Evolutionary conservation across 1,140 invertebrate species (phyloP).

Genomic region (Caligus rogercresseyi): DNA sequence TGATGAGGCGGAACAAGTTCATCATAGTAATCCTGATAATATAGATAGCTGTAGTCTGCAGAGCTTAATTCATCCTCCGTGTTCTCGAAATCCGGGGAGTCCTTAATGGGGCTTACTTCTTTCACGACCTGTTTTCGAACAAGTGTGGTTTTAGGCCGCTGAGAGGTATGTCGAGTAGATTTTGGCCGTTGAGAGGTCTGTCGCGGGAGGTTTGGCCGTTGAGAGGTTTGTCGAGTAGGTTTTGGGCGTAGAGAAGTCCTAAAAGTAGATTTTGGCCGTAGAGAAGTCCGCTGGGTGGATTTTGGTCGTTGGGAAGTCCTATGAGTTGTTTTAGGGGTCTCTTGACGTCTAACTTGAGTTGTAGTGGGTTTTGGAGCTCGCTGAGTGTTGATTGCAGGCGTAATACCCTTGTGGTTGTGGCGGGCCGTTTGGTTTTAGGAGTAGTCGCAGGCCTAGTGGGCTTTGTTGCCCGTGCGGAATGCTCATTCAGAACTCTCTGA

Average conservation of each 20-base stretch:
- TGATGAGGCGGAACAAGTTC: slow-evolving; percentile 17
- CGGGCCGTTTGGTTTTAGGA: not conserved
- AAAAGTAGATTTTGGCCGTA: too few species aligned
- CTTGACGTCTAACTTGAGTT: too few species aligned
- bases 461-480: not conserved
- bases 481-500: not conserved
- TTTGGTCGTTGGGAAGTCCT: too few species aligned
- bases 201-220: not conserved
- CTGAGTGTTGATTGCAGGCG: not conserved
- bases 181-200: not conserved
- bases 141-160: not conserved
- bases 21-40: slow-evolving; percentile 19
- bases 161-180: not conserved
- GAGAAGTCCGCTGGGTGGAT: too few species aligned
- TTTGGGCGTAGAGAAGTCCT: not conserved
- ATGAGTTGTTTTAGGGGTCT: too few species aligned
- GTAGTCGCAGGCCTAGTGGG: not conserved
- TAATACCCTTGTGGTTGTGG: slow-evolving; percentile 1
- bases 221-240: not conserved
- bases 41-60: slow-evolving; percentile 12
- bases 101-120: not conserved
- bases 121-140: not conserved
- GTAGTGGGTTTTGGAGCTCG: too few species aligned
- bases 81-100: not conserved
- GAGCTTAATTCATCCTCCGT: slow-evolving; percentile 5